Evolutionary conservation across 1,140 invertebrate species (phyloP).

Genomic region (Oreohelix idahoensis): DNA sequence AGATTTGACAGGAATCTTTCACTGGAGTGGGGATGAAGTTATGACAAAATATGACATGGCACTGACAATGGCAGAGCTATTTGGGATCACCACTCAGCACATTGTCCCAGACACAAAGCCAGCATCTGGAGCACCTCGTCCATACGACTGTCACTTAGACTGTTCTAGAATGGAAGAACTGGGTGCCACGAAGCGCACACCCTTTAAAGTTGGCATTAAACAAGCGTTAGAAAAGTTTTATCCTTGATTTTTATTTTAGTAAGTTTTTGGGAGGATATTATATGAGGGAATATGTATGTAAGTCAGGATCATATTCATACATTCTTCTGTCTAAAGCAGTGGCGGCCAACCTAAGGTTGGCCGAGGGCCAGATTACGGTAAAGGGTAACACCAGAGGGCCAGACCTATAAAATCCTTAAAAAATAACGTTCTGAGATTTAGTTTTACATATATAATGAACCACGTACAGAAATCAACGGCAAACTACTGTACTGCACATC

Average conservation of each 20-base stretch:
- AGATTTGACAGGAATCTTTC: constrained; percentile 73
- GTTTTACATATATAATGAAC: too few relatives aligned
- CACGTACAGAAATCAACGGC: too few relatives aligned
- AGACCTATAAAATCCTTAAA: too few relatives aligned
- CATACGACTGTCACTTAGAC: constrained; percentile 74
- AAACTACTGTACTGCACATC: too few relatives aligned
- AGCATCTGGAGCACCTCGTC: constrained; percentile 68
- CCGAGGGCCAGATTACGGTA: too few relatives aligned
- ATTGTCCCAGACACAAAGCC: constrained; percentile 61
- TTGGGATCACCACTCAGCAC: constrained; percentile 71
- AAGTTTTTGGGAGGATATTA: too few relatives aligned
- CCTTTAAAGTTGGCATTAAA: constrained; percentile 72
- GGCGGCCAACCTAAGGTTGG: too few relatives aligned
- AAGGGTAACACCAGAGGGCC: too few relatives aligned
- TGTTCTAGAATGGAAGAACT: constrained; percentile 70
- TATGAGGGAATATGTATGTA: too few relatives aligned
- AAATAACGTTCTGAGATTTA: too few relatives aligned
- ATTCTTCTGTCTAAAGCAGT: too few relatives aligned
- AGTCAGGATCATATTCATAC: too few relatives aligned
- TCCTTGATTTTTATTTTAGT: constrained; percentile 16
- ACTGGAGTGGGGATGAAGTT: constrained; percentile 75
- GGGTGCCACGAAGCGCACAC: constrained; percentile 71
- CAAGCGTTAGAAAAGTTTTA: constrained; percentile 59
- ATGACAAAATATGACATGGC: constrained; percentile 78
- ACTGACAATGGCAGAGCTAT: constrained; percentile 73